A percentile compares a stretch with the other conserved stretches of the same genome.
Evolutionary conservation across 1,140 invertebrate genomes (phyloP).

Genomic region (Pseudomyrmex flavicornis): DNA sequence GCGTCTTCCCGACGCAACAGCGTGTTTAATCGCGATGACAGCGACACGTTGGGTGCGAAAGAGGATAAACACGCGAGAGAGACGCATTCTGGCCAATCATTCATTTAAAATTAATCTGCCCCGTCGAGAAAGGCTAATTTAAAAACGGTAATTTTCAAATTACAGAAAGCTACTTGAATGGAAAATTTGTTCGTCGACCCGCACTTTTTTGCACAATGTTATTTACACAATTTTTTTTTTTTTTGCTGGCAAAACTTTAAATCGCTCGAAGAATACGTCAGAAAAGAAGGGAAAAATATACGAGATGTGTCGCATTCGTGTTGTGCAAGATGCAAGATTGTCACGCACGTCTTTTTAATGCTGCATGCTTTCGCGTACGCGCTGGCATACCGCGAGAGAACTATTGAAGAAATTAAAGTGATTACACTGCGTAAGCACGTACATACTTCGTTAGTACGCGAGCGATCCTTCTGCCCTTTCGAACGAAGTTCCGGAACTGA

Average conservation of each 20-base stretch:
- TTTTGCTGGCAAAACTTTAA: not conserved
- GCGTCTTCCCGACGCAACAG: constrained; percentile 27
- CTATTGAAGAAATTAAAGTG: constrained; percentile 19
- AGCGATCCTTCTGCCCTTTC: not conserved
- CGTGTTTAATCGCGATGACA: constrained; percentile 63
- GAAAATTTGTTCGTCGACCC: too few relatives aligned
- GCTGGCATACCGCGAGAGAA: not conserved
- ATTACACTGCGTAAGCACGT: constrained; percentile 29
- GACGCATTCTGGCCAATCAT: constrained; percentile 12
- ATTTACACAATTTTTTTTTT: too few relatives aligned
- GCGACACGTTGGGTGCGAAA: constrained; percentile 46
- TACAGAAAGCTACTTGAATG: not conserved
- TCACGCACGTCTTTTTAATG: constrained; percentile 50
- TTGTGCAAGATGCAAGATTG: constrained; percentile 29
- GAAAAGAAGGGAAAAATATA: not conserved
- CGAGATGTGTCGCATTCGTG: constrained; percentile 3
- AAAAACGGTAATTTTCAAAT: constrained; percentile 4
- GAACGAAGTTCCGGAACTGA: not conserved
- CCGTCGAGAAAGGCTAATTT: not conserved
- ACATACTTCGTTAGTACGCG: constrained; percentile 13
- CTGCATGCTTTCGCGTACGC: not conserved
- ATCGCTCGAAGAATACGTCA: not conserved
- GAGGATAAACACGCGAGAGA: constrained; percentile 4
- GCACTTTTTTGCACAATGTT: too few relatives aligned
- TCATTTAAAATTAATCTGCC: constrained; percentile 26